Percentiles rank a stretch among this genome's conserved stretches.
Evolutionary conservation across 2,888 invertebrate species (phyloP).

Genomic region (Spilosoma lubricipeda): DNA sequence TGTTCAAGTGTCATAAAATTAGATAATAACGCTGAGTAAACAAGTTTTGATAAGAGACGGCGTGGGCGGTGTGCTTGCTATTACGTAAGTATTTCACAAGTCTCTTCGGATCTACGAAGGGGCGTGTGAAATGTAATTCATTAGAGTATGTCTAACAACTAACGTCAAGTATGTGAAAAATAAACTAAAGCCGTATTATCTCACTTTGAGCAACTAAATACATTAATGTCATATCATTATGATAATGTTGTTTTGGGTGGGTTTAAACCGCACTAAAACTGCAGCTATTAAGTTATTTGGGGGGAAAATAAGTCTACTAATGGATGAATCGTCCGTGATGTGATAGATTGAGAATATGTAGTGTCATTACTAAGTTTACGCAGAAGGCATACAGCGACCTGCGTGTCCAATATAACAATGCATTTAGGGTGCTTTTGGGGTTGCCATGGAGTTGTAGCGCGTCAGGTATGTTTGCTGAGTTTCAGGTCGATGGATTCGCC

Average conservation of each 20-base stretch:
- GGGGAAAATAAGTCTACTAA: background rate
- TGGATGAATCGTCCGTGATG: background rate
- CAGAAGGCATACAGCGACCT: too few species aligned
- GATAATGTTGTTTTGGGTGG: background rate
- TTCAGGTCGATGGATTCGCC: too few species aligned
- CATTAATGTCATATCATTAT: background rate
- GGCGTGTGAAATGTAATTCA: background rate
- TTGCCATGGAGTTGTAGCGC: too few species aligned
- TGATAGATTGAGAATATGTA: too few species aligned
- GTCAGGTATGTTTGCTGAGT: too few species aligned
- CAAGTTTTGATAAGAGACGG: background rate
- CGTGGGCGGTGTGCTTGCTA: background rate
- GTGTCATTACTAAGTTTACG: too few species aligned
- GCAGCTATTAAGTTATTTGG: background rate
- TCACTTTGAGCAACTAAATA: background rate
- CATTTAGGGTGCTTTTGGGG: too few species aligned
- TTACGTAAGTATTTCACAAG: background rate
- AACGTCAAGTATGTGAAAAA: background rate
- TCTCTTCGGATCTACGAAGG: background rate
- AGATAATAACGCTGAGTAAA: background rate
- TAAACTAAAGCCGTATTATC: background rate
- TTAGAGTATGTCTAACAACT: background rate
- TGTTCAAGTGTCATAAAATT: background rate
- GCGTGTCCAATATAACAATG: too few species aligned
- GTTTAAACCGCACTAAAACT: background rate